These are phyloP conservation scores for Budorcas taxicolor DNA, from an alignment of 2,113 vertebrate species.

Conservation along the genomic window DNA sequence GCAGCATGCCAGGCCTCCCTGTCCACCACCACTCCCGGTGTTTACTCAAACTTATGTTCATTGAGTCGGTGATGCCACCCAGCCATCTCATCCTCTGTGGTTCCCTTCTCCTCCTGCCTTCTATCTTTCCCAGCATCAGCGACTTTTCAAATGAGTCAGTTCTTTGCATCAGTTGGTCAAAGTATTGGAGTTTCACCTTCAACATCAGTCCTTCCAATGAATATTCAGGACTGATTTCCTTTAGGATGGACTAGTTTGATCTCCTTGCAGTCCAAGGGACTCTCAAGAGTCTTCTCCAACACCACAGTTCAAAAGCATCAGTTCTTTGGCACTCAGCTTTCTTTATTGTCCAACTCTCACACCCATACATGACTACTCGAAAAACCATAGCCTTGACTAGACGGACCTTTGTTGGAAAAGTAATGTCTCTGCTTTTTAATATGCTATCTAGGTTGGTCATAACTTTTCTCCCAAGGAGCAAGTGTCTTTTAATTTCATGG, in stretches of 20 bases:
- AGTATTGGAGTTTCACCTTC: neutral
- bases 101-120: neutral
- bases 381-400: neutral
- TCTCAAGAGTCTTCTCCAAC: neutral
- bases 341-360: neutral
- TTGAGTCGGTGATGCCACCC: neutral
- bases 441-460: neutral
- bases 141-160: neutral
- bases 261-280: neutral
- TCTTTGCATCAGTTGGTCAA: neutral
- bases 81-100: neutral
- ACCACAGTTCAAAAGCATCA: neutral
- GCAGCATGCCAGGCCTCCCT: neutral
- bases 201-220: neutral
- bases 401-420: neutral
- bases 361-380: neutral
- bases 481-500: neutral
- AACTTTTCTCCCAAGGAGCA: neutral
- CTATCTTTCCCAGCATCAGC: neutral
- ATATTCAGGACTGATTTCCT: neutral
- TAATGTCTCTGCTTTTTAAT: neutral
- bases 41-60: neutral
- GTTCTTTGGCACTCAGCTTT: neutral
- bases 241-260: neutral
- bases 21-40: rapidly evolving